phyloP scores from a whole-genome alignment of 2,888 invertebrate genomes.

The Drosophila suboccidentalis region DNA sequence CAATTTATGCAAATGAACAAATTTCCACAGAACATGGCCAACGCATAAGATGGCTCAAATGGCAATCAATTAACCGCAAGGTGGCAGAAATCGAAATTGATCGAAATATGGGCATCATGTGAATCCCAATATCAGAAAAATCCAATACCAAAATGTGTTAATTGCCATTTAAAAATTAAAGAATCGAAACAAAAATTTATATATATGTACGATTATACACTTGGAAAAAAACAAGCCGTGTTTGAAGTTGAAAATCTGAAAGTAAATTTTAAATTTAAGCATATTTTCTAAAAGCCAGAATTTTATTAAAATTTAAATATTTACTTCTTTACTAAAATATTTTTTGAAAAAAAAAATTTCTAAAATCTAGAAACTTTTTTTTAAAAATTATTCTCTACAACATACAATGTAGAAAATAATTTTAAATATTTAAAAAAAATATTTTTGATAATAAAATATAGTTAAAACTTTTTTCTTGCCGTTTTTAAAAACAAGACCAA shows the following conservation, averaged over 20 bases:
- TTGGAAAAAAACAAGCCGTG: neutral
- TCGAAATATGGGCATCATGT: slow-evolving; percentile 50
- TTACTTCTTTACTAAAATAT: no score
- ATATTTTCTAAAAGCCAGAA: no score
- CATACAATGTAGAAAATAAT: no score
- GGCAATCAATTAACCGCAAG: slow-evolving; percentile 58
- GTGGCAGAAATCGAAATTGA: slow-evolving; percentile 57
- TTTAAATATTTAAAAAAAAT: no score
- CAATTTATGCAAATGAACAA: slow-evolving; percentile 68
- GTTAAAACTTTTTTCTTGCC: no score
- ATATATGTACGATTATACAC: neutral
- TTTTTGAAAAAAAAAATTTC: no score
- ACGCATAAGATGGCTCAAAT: slow-evolving; percentile 36
- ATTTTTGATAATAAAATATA: no score
- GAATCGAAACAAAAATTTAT: neutral
- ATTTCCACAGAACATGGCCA: slow-evolving; percentile 41
- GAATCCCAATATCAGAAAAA: slow-evolving; percentile 24
- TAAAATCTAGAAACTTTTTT: no score
- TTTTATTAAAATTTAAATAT: no score
- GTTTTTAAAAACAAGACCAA: neutral
- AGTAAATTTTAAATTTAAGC: no score
- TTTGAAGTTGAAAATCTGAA: neutral
- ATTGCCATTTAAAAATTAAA: slow-evolving; percentile 50
- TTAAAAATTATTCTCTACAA: no score
- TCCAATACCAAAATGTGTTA: slow-evolving; percentile 48